Evolutionary conservation across 2,113 vertebrate genomes (phyloP), one percentile per base, ranked within the genome.

Genomic region (Pseudonaja textilis): DNA sequence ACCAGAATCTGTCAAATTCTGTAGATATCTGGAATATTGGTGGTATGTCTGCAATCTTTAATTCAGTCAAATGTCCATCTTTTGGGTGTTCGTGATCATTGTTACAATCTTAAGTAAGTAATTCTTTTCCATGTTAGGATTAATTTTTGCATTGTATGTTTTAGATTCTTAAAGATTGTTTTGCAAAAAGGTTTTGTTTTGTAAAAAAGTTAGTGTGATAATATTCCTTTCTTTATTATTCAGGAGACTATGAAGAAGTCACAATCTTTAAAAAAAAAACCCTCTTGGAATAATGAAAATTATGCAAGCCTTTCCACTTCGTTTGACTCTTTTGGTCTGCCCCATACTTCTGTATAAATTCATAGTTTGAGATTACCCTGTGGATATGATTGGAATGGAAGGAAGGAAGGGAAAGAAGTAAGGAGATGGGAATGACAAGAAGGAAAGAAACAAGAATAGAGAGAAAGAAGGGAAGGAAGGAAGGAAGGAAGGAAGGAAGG

Each of bases 401-500:
- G 29, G 20, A 57, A 26, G 9, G 25, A 61, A 25, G 9, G 25
- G 25, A 26, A 25, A 25, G 9, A 61, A 10, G 57, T 0, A 61
- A 9, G 3, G 3, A 47, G 47, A 47, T 47, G 6, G 47, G 6
- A 47, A 47, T 47, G 47, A 47, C 47, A 47, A 47, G 47, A 8
- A 47, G 47, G 8, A 47, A 47, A 47, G 47, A 47, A 47, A 47
- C 7, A 47, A 52, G 10, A 52, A 52, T 47, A 7, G 47, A 52
- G 50, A 52, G 11, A 52, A 10, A 52, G 50, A 52, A 52, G 20
- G 6, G 23, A 26, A 3, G 1, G 22, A 9, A 25, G 2, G 7
- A 25, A 9, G 7, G 22, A 25, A 7, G 1, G 7, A 25, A 8
- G 2, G 23, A 25, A 10, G 2, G 8, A 10, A 9, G 1, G 8